Evolutionary conservation across 2,113 vertebrate species (phyloP).

Genomic region (Hyperopisus bebe): DNA sequence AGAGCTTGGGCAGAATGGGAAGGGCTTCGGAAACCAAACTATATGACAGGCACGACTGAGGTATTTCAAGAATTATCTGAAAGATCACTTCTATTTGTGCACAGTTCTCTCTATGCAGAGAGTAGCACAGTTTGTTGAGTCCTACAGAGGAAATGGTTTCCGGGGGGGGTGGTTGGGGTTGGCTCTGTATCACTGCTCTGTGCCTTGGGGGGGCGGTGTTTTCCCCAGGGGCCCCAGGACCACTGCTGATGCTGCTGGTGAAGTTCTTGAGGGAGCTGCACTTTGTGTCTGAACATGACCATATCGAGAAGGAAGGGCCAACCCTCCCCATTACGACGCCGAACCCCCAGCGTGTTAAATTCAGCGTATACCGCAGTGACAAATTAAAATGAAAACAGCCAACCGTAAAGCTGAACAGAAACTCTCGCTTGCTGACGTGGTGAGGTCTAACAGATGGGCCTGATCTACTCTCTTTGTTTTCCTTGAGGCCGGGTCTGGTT

Average conservation of each 20-base stretch:
- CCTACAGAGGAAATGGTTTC: neutral
- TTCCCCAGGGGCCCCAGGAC: slow-evolving; percentile 36
- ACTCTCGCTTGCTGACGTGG: neutral
- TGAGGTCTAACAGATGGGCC: neutral
- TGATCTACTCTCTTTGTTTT: neutral
- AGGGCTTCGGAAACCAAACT: neutral
- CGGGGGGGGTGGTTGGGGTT: neutral
- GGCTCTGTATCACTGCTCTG: slow-evolving; percentile 18
- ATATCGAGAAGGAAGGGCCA: slow-evolving; percentile 11
- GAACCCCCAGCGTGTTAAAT: neutral
- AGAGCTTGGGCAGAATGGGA: neutral
- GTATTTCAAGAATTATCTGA: slow-evolving; percentile 26
- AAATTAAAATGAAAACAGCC: neutral
- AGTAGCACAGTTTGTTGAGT: neutral
- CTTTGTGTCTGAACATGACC: slow-evolving; percentile 43
- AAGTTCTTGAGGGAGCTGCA: slow-evolving; percentile 36
- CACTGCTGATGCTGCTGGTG: slow-evolving; percentile 43
- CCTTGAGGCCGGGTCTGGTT: neutral
- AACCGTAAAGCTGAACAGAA: neutral
- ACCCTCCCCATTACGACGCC: slow-evolving; percentile 18
- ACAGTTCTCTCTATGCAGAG: neutral
- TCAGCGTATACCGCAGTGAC: neutral
- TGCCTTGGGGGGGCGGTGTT: neutral
- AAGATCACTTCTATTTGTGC: slow-evolving; percentile 12
- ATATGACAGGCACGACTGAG: slow-evolving; percentile 20